phyloP scores from a whole-genome alignment of 1,140 invertebrate genomes.

The Hyphantria cunea region DNA sequence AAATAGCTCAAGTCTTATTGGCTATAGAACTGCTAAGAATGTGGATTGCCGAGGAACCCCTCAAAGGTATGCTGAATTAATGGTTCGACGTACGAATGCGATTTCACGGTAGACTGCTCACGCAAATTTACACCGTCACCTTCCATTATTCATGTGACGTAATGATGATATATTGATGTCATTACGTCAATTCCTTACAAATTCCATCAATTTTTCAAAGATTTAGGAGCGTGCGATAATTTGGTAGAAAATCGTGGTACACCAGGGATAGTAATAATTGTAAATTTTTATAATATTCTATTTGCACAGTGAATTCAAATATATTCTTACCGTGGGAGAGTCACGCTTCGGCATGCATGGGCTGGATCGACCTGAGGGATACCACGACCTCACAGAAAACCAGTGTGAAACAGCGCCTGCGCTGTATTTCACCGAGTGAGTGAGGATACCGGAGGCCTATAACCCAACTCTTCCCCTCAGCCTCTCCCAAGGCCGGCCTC shows the following conservation, averaged over 20 bases:
- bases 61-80: slow-evolving; percentile 13
- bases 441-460: no score
- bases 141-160: slow-evolving; percentile 59
- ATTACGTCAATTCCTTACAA: slow-evolving; percentile 59
- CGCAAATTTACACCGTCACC: slow-evolving; percentile 34
- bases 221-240: not conserved
- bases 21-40: not conserved
- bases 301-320: no score
- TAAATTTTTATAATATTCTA: no score
- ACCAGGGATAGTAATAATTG: not conserved
- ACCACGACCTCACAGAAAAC: no score
- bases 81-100: slow-evolving; percentile 8
- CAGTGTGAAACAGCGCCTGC: no score
- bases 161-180: slow-evolving; percentile 63
- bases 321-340: no score
- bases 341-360: no score
- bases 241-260: not conserved
- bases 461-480: no score
- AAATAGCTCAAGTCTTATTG: no score
- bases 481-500: no score
- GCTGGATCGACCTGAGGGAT: no score
- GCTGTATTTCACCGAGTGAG: no score
- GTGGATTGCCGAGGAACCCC: not conserved
- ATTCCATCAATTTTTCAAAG: slow-evolving; percentile 45
- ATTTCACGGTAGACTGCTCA: slow-evolving; percentile 15